Conservation (phyloP, 2,113 vertebrate genomes). For the Grammomys dolichurus region DNA sequence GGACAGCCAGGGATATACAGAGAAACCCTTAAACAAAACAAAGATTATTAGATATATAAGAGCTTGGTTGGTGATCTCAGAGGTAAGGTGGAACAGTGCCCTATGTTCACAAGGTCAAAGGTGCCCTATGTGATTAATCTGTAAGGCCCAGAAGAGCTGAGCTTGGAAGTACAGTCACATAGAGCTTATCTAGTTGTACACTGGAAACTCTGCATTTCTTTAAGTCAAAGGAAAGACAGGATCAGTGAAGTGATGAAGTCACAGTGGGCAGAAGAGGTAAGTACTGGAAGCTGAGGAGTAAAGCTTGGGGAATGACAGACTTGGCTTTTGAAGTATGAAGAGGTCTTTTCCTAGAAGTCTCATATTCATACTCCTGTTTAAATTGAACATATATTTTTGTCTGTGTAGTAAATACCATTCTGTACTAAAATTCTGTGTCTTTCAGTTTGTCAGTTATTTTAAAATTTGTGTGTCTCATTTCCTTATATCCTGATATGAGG, state of each 20-base stretch:
- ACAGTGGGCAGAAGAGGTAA: conserved; percentile 50
- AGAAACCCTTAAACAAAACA: no score
- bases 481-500: background rate
- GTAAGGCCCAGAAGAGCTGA: conserved; percentile 10
- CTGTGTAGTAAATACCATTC: background rate
- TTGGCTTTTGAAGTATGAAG: conserved; percentile 10
- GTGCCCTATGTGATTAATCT: conserved; percentile 29
- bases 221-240: background rate
- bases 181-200: background rate
- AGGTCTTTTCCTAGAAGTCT: conserved; percentile 25
- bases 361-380: background rate
- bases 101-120: conserved; percentile 66
- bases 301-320: background rate
- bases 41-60: background rate
- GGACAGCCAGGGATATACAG: no score
- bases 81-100: conserved; percentile 41
- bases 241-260: conserved; percentile 23
- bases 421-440: background rate
- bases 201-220: conserved; percentile 19
- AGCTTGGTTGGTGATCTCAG: conserved; percentile 55
- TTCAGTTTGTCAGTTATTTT: background rate
- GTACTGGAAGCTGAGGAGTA: background rate
- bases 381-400: background rate
- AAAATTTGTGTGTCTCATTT: background rate
- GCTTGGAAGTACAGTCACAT: conserved; percentile 1